Base-by-base conservation (phyloP, 2,113 vertebrate species). In the Protomyctophum bolini region DNA sequence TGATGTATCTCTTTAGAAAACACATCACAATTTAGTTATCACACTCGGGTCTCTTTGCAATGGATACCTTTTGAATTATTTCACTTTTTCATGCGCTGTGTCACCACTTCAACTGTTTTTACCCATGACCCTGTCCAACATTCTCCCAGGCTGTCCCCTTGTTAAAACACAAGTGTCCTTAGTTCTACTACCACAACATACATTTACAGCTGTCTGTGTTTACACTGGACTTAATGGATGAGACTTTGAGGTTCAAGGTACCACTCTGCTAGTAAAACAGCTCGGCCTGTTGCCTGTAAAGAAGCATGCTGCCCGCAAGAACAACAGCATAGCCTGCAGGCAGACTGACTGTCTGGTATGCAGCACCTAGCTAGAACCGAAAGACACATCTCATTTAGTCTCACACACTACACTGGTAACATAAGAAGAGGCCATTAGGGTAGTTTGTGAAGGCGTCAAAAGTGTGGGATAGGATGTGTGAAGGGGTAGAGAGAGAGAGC, bases 341-440 rank as follows among this genome's bases (percentile, higher is more conserved):
- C 66, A 74, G 80, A 71, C 82, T 10, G 28, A 10, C 83, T 84
- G 80, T 86, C 84, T 91, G 89, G 83, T 79, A 86, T 84, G 83
- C 76, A 64, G 70, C 0, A 4, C 57, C 76, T 29, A 6, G 65
- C 67, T 74, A 80, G 81, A 85, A 77, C 77, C 83, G 86, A 81
- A 73, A 83, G 60, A 29, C 71, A 68, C 55, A 66, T 73, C 73
- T 79, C 62, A 76, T 68, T 72, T 63, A 48, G 63, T 56, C 68
- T 72, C 75, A 58, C 59, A 63, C 51, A 73, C 54, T 21, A 63
- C 51, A 73, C 54, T 21, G 9, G 80, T 76, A 77, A 84, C 58
- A 57, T 48, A 63, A 81, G 75, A 82, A 66, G 80, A 66, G 63
- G 67, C 60, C 74, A 77, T 88, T 77, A 80, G 11, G 74, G 45